Conservation (phyloP, 2,797 vertebrate species). For the Poeciliopsis gracilis region DNA sequence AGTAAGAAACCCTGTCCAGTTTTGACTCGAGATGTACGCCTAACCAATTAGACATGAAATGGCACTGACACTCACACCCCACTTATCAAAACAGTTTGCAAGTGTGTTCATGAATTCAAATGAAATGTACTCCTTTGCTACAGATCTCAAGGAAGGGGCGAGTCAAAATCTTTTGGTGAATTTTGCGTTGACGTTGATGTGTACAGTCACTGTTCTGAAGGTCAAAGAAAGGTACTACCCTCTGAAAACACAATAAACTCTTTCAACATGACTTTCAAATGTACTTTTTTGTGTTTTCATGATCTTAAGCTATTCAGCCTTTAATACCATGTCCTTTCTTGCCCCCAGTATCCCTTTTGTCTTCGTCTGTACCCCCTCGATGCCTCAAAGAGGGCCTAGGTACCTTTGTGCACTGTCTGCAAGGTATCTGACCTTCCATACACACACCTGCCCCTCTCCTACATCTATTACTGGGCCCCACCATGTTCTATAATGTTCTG, state of each 20-base stretch:
- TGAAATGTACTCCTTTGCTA: constrained; percentile 56
- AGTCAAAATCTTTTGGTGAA: constrained; percentile 37
- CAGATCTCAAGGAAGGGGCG: constrained; percentile 47
- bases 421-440: constrained; percentile 69
- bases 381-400: constrained; percentile 53
- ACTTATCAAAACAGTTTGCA: constrained; percentile 75
- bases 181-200: constrained; percentile 53
- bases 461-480: constrained; percentile 78
- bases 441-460: constrained; percentile 60
- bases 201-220: constrained; percentile 51
- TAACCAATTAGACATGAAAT: constrained; percentile 77
- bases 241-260: constrained; percentile 19
- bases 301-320: constrained; percentile 45
- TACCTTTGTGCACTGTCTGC: constrained; percentile 69
- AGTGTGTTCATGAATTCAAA: constrained; percentile 77
- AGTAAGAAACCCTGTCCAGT: constrained; percentile 74
- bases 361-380: constrained; percentile 45
- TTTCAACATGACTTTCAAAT: constrained; percentile 12
- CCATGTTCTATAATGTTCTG: constrained; percentile 87
- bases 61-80: constrained; percentile 71
- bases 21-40: constrained; percentile 65
- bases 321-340: constrained; percentile 48
- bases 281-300: constrained; percentile 48
- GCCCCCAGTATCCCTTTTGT: constrained; percentile 39
- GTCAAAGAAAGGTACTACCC: constrained; percentile 41